Conservation (phyloP, 2,113 vertebrate species). For the Vanacampus margaritifer region DNA sequence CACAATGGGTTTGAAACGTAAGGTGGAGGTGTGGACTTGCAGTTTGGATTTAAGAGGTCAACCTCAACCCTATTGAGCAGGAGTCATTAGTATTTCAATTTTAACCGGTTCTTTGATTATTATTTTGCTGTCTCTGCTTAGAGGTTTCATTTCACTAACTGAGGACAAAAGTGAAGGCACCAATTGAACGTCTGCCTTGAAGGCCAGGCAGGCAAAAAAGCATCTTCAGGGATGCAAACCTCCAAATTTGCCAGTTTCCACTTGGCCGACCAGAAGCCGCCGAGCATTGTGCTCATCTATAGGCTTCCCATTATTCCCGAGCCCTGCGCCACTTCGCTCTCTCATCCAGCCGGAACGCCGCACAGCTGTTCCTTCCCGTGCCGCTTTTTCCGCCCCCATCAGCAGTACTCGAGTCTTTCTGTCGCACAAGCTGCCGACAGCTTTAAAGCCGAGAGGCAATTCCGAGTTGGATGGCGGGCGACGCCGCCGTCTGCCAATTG, state of each 20-base stretch:
- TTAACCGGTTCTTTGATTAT: no score
- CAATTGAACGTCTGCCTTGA: no score
- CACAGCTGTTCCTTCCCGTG: conserved; percentile 16
- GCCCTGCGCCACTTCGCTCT: conserved; percentile 43
- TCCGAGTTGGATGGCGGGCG: not conserved
- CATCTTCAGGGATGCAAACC: not conserved
- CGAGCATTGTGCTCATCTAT: conserved; percentile 31
- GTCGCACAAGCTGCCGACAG: conserved; percentile 23
- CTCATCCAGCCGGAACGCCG: conserved; percentile 29
- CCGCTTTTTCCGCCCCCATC: not conserved
- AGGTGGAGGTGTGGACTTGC: no score
- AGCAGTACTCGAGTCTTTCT: conserved; percentile 7
- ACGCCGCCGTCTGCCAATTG: not conserved
- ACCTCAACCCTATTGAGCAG: not conserved
- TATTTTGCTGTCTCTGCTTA: no score
- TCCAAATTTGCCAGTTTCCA: not conserved
- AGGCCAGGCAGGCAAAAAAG: not conserved
- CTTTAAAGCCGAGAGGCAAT: conserved; percentile 32
- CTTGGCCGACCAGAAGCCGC: conserved; percentile 16
- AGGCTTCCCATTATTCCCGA: conserved; percentile 38
- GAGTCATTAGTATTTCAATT: no score
- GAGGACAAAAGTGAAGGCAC: not conserved
- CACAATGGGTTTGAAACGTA: no score
- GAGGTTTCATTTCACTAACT: no score
- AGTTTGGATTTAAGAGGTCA: no score